phyloP scores from a whole-genome alignment of 2,888 invertebrate genomes.

The Diaperis boleti region DNA sequence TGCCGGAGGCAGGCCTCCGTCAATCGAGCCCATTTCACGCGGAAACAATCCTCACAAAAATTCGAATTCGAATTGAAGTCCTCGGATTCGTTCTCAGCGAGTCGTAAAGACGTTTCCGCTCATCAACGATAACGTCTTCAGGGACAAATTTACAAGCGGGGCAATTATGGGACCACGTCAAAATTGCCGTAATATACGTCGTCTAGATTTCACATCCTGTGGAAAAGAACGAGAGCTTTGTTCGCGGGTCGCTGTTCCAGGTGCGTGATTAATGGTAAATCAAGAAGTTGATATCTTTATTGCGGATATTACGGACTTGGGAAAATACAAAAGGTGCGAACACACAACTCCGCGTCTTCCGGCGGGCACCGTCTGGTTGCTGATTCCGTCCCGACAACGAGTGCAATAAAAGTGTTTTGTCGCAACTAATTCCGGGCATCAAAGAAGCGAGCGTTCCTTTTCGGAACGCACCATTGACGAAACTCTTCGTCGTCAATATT shows the following conservation, averaged over 20 bases:
- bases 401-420: too few relatives aligned
- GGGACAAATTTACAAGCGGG: constrained; percentile 32
- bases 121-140: constrained; percentile 33
- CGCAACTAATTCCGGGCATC: too few relatives aligned
- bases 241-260: constrained; percentile 27
- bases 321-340: constrained; percentile 32
- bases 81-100: constrained; percentile 28
- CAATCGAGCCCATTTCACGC: too few relatives aligned
- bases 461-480: too few relatives aligned
- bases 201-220: constrained; percentile 36
- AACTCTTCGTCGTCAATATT: neutral
- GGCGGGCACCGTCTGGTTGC: neutral
- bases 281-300: constrained; percentile 38
- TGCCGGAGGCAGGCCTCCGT: too few relatives aligned
- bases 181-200: constrained; percentile 34
- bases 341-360: constrained; percentile 9
- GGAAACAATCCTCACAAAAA: too few relatives aligned
- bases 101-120: constrained; percentile 38
- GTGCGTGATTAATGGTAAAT: constrained; percentile 41
- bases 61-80: too few relatives aligned
- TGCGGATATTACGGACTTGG: constrained; percentile 27
- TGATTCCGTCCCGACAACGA: too few relatives aligned
- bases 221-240: constrained; percentile 10
- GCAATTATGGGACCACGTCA: constrained; percentile 36
- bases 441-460: too few relatives aligned